phyloP scores from a whole-genome alignment of 2,113 vertebrate genomes.

The Platysteira castanea region DNA sequence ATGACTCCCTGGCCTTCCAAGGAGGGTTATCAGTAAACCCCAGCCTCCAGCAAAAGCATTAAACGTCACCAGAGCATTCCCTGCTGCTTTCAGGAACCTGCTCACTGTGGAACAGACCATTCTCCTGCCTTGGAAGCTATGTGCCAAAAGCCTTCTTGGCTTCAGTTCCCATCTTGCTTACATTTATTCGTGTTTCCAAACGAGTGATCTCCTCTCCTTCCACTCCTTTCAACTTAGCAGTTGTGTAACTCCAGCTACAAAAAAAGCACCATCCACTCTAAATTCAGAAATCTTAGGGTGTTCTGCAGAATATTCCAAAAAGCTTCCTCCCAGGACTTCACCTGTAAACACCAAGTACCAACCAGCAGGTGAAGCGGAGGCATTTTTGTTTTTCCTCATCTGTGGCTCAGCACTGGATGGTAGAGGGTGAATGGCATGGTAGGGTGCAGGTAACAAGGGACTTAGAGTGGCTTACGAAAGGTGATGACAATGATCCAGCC shows the following conservation, averaged over 20 bases:
- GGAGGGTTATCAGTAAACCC: neutral
- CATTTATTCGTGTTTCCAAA: neutral
- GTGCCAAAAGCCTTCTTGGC: neutral
- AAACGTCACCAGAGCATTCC: neutral
- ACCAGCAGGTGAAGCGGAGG: neutral
- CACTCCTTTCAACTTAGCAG: neutral
- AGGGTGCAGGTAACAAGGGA: neutral
- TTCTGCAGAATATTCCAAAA: neutral
- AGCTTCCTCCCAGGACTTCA: neutral
- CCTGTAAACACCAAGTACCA: neutral
- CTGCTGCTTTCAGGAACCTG: neutral
- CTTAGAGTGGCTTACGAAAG: neutral
- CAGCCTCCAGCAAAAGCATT: neutral
- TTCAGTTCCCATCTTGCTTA: neutral
- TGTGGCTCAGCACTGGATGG: rapidly evolving
- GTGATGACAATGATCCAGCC: neutral
- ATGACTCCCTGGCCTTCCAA: neutral
- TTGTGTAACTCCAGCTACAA: neutral
- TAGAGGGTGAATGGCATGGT: neutral
- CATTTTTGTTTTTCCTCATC: neutral
- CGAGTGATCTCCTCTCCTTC: neutral
- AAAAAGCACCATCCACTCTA: neutral
- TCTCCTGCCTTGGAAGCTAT: neutral
- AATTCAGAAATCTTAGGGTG: neutral
- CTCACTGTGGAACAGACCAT: neutral